phyloP scores from a whole-genome alignment of 2,797 vertebrate species.

The Petrocephalus schoutedeni region DNA sequence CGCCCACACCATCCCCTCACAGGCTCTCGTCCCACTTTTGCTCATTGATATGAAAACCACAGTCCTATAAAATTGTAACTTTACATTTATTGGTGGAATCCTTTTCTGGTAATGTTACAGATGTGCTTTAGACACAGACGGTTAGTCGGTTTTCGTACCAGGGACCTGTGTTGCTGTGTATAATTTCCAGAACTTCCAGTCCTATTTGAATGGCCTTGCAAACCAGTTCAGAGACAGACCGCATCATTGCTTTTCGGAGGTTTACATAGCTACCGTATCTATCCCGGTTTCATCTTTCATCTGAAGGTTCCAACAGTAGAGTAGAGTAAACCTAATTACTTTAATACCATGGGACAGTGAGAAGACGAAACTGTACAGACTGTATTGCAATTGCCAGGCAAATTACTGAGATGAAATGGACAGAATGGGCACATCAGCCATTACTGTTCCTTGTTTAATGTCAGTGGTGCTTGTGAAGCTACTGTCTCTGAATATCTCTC shows the following conservation, averaged over 20 bases:
- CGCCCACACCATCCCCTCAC: constrained; percentile 28
- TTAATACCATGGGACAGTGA: neutral
- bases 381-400: neutral
- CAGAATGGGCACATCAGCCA: neutral
- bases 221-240: neutral
- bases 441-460: neutral
- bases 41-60: constrained; percentile 55
- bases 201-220: neutral
- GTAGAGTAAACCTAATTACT: neutral
- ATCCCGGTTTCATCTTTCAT: neutral
- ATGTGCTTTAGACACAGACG: neutral
- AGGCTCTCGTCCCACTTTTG: constrained; percentile 43
- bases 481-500: neutral
- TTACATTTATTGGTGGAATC: neutral
- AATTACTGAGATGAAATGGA: neutral
- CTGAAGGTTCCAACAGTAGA: neutral
- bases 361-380: neutral
- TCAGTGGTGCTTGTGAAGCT: neutral
- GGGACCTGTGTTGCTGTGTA: neutral
- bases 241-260: neutral
- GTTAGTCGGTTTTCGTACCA: neutral
- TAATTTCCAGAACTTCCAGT: neutral
- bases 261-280: neutral
- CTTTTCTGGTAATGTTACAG: neutral
- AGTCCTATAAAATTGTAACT: constrained; percentile 23